Conservation (phyloP, 2,888 invertebrate genomes). For the Ormyrus pomaceus region DNA sequence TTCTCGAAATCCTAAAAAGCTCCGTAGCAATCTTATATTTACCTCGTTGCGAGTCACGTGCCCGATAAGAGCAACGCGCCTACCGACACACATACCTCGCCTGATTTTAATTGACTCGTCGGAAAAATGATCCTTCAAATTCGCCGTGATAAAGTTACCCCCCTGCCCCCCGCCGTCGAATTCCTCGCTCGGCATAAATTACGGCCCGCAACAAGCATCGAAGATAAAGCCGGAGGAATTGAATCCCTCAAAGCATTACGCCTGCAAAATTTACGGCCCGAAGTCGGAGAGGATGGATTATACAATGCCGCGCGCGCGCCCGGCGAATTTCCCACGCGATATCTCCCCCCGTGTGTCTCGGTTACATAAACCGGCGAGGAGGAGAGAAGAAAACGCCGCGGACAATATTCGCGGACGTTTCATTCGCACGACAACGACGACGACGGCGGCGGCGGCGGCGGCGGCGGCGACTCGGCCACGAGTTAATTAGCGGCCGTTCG, state of each 20-base stretch:
- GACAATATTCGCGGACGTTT: constrained; percentile 10
- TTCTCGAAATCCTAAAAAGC: too few species aligned
- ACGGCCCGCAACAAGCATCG: too few species aligned
- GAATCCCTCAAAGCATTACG: constrained; percentile 13
- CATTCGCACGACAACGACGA: neutral
- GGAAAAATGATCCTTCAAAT: too few species aligned
- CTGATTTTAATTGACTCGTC: too few species aligned
- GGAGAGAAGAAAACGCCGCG: neutral
- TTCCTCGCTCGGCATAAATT: too few species aligned
- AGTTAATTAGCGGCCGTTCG: constrained; percentile 55
- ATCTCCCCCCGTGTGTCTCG: neutral
- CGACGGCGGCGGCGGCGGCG: neutral
- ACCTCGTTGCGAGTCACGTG: too few species aligned
- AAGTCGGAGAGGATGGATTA: neutral
- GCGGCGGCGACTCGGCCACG: constrained; percentile 24
- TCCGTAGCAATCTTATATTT: too few species aligned
- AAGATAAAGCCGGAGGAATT: constrained; percentile 1
- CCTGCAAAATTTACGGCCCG: constrained; percentile 20
- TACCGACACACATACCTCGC: too few species aligned
- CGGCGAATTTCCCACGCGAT: neutral
- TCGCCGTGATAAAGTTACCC: too few species aligned
- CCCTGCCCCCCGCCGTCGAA: too few species aligned
- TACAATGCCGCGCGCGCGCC: neutral
- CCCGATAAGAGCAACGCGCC: too few species aligned
- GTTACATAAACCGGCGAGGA: constrained; percentile 17